Conservation (phyloP, 2,797 vertebrate species). For the Decapterus maruadsi region DNA sequence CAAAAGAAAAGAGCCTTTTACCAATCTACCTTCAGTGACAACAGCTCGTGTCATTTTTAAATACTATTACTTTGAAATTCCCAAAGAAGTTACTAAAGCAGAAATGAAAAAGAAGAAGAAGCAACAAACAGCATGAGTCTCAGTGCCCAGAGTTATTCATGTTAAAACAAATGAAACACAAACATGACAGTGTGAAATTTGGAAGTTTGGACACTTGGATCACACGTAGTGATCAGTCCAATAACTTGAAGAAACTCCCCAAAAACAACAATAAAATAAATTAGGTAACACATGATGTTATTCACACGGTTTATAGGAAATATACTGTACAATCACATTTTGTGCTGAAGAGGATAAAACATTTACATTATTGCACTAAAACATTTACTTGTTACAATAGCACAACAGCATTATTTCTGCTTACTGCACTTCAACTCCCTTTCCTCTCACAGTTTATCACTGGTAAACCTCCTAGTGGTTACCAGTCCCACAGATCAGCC, state of each 20-base stretch:
- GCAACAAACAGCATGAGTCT: conserved; percentile 17
- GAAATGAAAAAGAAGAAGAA: conserved; percentile 9
- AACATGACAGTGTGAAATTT: neutral
- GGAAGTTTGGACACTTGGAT: conserved; percentile 8
- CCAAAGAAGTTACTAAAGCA: conserved; percentile 11
- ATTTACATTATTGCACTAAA: conserved; percentile 69
- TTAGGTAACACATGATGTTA: conserved; percentile 33
- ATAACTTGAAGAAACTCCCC: neutral
- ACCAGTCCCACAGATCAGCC: neutral
- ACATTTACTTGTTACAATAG: conserved; percentile 43
- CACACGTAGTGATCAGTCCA: conserved; percentile 15
- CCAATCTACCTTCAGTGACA: too few species aligned
- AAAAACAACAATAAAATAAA: conserved; percentile 44
- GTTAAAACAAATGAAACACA: neutral
- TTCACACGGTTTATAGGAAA: conserved; percentile 49
- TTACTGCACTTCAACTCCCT: neutral
- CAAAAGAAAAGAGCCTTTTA: neutral
- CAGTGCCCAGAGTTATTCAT: neutral
- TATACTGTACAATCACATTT: conserved; percentile 48
- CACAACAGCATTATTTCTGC: conserved; percentile 12
- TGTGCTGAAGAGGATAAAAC: conserved; percentile 47
- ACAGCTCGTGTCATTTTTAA: neutral
- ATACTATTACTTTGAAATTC: neutral
- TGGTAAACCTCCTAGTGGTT: neutral
- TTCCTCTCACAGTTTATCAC: conserved; percentile 1